Percentiles rank a stretch among this genome's conserved stretches.
phyloP scores from a whole-genome alignment of 92 coral and sea anemone genomes.

The Hydrozoanthus gracilis region DNA sequence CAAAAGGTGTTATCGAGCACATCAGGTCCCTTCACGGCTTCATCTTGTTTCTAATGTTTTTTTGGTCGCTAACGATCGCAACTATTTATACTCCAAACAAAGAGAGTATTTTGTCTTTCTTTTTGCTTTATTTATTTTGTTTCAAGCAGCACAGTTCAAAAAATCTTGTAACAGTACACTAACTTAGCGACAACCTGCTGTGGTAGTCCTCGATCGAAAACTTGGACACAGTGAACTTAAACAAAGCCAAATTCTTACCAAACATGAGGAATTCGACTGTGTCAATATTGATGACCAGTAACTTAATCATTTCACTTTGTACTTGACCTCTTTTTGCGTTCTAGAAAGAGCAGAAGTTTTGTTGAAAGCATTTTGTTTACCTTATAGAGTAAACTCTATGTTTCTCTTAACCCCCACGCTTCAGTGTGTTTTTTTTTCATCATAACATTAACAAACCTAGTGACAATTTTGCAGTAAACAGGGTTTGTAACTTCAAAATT shows the following conservation, averaged over 20 bases:
- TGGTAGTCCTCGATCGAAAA: background rate
- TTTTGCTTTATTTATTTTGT: background rate
- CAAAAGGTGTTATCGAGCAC: too few relatives aligned
- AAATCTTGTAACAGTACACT: background rate
- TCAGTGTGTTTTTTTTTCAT: background rate
- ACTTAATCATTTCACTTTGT: background rate
- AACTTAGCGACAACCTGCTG: constrained; percentile 10
- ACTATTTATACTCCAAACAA: background rate
- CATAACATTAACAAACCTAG: too few relatives aligned
- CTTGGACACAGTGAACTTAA: background rate
- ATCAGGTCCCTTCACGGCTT: too few relatives aligned
- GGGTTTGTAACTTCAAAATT: too few relatives aligned
- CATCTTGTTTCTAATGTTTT: too few relatives aligned
- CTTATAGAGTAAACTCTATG: background rate
- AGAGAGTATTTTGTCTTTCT: too few relatives aligned
- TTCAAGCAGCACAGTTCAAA: background rate
- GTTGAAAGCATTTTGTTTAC: background rate
- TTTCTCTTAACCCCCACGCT: background rate
- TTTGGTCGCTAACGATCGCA: too few relatives aligned
- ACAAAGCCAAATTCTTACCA: background rate
- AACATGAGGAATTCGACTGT: background rate
- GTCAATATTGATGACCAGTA: constrained; percentile 2
- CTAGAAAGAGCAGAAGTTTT: background rate
- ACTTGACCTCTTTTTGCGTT: background rate
- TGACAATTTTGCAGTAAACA: too few relatives aligned